Percentiles rank a stretch among this genome's conserved stretches.
Conservation (phyloP, 1,140 invertebrate genomes). For the Homarus americanus region DNA sequence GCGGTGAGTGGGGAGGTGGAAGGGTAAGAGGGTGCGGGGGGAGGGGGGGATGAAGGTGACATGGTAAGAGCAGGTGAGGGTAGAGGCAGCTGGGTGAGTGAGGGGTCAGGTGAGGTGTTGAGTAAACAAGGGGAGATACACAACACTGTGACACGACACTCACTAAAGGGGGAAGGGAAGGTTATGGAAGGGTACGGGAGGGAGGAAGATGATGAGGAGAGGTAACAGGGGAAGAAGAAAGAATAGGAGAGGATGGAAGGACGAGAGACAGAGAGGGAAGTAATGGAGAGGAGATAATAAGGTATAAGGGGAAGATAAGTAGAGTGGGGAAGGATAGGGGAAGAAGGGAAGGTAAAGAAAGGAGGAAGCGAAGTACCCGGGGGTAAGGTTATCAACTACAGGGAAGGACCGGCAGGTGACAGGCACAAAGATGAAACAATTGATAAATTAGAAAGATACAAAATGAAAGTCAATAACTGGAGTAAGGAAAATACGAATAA, state of each 20-base stretch:
- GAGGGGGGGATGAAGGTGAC: background rate
- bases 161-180: background rate
- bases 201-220: background rate
- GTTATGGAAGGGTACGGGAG: background rate
- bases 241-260: background rate
- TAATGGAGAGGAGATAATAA: too few species aligned
- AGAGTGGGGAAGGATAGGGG: too few species aligned
- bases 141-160: background rate
- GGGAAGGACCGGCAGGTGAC: too few species aligned
- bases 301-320: too few species aligned
- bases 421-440: too few species aligned
- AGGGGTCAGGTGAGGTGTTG: constrained; percentile 8
- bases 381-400: too few species aligned
- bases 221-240: background rate
- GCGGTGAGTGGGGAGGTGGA: background rate
- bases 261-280: background rate
- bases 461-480: too few species aligned
- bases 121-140: constrained; percentile 25
- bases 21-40: background rate
- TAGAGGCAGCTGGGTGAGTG: constrained; percentile 4
- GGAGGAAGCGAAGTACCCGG: too few species aligned
- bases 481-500: too few species aligned
- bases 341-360: too few species aligned
- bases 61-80: background rate
- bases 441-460: too few species aligned